phyloP scores from a whole-genome alignment of 2,888 invertebrate genomes.

The Allacma fusca region DNA sequence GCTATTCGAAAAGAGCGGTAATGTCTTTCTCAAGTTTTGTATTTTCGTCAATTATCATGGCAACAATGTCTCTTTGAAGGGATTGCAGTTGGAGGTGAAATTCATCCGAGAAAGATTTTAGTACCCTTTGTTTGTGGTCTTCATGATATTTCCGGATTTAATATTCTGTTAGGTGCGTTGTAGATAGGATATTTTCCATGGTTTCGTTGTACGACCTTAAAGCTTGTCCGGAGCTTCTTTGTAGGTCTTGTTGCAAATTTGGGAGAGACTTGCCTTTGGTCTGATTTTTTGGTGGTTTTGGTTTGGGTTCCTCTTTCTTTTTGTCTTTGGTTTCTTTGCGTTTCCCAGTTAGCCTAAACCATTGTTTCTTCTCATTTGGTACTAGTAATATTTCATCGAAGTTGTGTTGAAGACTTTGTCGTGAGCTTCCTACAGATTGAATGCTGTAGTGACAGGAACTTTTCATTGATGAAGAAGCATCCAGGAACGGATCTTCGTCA shows the following conservation, averaged over 20 bases:
- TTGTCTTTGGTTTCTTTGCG: background rate
- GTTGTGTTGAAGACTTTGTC: background rate
- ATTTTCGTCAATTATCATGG: background rate
- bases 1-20: background rate
- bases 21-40: background rate
- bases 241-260: background rate
- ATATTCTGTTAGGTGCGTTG: background rate
- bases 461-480: no score
- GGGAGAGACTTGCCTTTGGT: background rate
- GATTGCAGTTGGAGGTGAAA: background rate
- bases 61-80: background rate
- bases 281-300: background rate
- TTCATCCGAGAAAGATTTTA: background rate
- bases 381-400: background rate
- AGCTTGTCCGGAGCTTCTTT: background rate
- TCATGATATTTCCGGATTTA: background rate
- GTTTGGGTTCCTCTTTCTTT: background rate
- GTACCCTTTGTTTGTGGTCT: background rate
- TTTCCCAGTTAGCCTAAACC: background rate
- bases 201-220: background rate
- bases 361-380: background rate
- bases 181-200: background rate
- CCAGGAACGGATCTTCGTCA: no score
- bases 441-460: background rate
- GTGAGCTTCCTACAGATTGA: background rate